These are phyloP conservation scores for Eupristina koningsbergeri DNA, from an alignment of 1,140 invertebrate genomes.

Conservation along the genomic window DNA sequence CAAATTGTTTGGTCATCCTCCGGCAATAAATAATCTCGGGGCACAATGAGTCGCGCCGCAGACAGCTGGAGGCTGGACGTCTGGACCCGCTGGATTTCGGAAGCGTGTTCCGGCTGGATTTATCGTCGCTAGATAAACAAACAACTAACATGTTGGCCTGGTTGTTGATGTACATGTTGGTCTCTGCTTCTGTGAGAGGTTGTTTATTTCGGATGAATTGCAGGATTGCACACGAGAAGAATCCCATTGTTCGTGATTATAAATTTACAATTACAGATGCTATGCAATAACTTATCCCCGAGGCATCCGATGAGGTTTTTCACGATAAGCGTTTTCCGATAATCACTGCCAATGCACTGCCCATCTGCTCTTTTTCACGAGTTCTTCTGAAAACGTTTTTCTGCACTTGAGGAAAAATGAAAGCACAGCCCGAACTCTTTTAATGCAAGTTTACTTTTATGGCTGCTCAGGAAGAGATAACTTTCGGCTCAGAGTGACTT, in stretches of 20 bases:
- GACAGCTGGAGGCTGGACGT: constrained; percentile 56
- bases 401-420: too few relatives aligned
- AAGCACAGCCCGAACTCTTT: too few relatives aligned
- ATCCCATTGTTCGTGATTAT: not conserved
- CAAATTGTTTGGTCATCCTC: constrained; percentile 65
- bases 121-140: constrained; percentile 24
- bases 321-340: not conserved
- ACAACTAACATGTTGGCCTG: too few relatives aligned
- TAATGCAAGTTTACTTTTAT: too few relatives aligned
- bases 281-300: not conserved
- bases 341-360: not conserved
- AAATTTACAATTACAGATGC: constrained; percentile 6
- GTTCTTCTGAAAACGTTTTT: too few relatives aligned
- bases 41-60: constrained; percentile 32
- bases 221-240: not conserved
- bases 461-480: not conserved
- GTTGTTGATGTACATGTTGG: too few relatives aligned
- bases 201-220: not conserved
- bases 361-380: not conserved
- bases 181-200: not conserved
- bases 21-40: constrained; percentile 63
- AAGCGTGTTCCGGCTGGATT: not conserved
- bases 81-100: not conserved
- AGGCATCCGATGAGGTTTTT: too few relatives aligned
- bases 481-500: not conserved